phyloP scores from a whole-genome alignment of 2,113 vertebrate genomes.

The Ascaphus truei region DNA sequence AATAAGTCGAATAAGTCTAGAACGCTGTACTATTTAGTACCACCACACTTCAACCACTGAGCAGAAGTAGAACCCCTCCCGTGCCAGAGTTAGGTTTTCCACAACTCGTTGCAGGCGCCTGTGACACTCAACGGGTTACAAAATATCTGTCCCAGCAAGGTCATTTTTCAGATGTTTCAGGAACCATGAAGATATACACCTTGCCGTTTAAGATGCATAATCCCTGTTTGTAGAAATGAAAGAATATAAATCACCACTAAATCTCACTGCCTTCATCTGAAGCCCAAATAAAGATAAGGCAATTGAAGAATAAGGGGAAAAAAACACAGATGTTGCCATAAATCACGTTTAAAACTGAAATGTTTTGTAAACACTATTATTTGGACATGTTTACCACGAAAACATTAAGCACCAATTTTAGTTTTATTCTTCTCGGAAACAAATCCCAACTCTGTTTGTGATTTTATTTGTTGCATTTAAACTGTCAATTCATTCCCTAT shows the following conservation, averaged over 20 bases:
- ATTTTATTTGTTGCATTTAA: background rate
- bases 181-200: background rate
- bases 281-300: slow-evolving; percentile 28
- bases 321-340: slow-evolving; percentile 14
- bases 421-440: background rate
- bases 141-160: slow-evolving; percentile 16
- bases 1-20: no score
- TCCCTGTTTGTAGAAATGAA: background rate
- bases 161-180: background rate
- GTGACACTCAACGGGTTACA: no score
- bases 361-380: background rate
- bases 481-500: background rate
- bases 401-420: background rate
- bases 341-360: slow-evolving; percentile 7
- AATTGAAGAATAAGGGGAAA: background rate
- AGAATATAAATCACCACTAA: slow-evolving; percentile 21
- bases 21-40: no score
- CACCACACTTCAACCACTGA: no score
- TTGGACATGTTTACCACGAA: background rate
- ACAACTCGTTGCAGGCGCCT: no score
- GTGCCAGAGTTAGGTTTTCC: no score
- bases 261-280: slow-evolving; percentile 6
- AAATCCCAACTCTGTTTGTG: background rate
- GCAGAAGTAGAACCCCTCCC: no score
- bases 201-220: background rate